A percentile compares a stretch with the other conserved stretches of the same genome.
phyloP scores from a whole-genome alignment of 2,113 vertebrate genomes.

The Lepisosteus oculatus region DNA sequence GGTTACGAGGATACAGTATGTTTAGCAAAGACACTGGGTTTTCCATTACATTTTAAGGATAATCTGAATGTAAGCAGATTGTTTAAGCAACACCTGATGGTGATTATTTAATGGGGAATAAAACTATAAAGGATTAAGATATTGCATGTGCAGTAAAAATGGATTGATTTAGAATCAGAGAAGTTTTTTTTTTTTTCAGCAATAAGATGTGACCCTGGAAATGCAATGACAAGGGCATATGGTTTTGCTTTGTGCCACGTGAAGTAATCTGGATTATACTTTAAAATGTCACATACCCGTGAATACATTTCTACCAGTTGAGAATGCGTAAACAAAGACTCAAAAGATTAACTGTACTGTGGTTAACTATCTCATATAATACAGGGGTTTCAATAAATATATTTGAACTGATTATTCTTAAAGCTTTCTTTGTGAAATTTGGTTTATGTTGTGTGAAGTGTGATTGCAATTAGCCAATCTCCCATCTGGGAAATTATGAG shows the following conservation, averaged over 20 bases:
- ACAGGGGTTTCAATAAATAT: background rate
- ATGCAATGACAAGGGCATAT: slow-evolving; percentile 5
- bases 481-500: too few relatives aligned
- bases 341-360: too few relatives aligned
- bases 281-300: background rate
- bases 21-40: slow-evolving; percentile 36
- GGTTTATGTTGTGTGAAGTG: too few relatives aligned
- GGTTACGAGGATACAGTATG: slow-evolving; percentile 19
- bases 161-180: background rate
- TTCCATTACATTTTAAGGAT: slow-evolving; percentile 27
- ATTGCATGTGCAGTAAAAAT: background rate
- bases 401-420: background rate
- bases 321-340: background rate
- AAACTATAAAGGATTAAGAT: background rate
- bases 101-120: slow-evolving; percentile 16
- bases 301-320: background rate
- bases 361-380: background rate
- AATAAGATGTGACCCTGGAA: background rate
- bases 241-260: background rate
- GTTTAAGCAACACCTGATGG: slow-evolving; percentile 38
- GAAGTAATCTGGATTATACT: background rate
- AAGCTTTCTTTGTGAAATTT: too few relatives aligned
- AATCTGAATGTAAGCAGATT: slow-evolving; percentile 21
- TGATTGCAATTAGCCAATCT: too few relatives aligned
- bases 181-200: background rate